Base-by-base conservation (phyloP, 2,888 invertebrate species). In the Agonum fuliginosum region DNA sequence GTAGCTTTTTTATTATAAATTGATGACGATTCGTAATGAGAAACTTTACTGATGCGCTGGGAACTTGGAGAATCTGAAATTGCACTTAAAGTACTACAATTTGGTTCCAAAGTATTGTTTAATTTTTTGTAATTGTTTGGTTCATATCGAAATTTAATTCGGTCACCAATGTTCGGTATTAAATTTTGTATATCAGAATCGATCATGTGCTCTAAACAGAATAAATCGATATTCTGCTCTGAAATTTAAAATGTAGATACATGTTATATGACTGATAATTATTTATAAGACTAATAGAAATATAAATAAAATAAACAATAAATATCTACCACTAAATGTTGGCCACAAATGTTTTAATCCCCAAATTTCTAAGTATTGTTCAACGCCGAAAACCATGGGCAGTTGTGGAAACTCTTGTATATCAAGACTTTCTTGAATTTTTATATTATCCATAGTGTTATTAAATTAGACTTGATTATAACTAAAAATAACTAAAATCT, bases 41-140 rank as follows among this genome's bases (percentile, higher is more conserved):
- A n/a, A n/a, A n/a, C n/a, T n/a, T n/a, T n/a, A n/a, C n/a, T n/a
- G n/a, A n/a, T n/a, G n/a, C n/a, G n/a, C n/a, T n/a, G 30, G 30
- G 30, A 30, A 30, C 8, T 30, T 30, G 30, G 3, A 8, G 30
- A 30, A 30, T n/a, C n/a, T n/a, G 30, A 30, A 8, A 30, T 30
- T 5, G 3, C 4, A 43, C 3, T n/a, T 43, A 43, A 43, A 43
- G 3, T 43, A n/a, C n/a, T n/a, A n/a, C n/a, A n/a, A n/a, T n/a
- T n/a, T n/a, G n/a, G n/a, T n/a, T n/a, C n/a, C n/a, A n/a, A n/a
- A 6, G 43, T 43, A 43, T 30, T 30, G 8, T 43, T 43, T 43
- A 43, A n/a, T 43, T 43, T 43, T 43, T n/a, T 43, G n/a, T 43
- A 43, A 14, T 43, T 43, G n/a, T 43, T 43, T 12, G n/a, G n/a